Evolutionary conservation across 1,140 invertebrate species (phyloP), one percentile per base, ranked within the genome.

Genomic region (Hypsibius dujardini): DNA sequence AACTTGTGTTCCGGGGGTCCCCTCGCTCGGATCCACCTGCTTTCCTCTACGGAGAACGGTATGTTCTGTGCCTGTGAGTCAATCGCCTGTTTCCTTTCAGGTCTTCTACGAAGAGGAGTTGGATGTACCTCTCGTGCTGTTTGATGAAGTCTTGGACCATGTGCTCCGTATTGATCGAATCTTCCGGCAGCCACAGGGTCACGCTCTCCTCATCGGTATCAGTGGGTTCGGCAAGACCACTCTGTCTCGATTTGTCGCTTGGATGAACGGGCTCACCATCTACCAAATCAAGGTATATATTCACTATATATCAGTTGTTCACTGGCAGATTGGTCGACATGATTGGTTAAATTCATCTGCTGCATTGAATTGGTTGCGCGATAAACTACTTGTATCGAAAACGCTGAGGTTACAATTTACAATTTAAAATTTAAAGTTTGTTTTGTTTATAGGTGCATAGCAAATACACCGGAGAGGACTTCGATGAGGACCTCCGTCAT

Each of bases 31-130:
- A 28, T 28, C 28, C 28, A 28, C 28, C 28, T 28, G 28, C 28
- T 28, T 28, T 28, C 28, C 28, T 28, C 28, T 28, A 28, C 28
- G 28, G 28, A 28, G 28, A 28, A 28, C 28, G 28, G 28, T 28
- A 28, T 28, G 28, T 28, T 28, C 28, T 28, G 0, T 28, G 28
- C 28, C 28, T 28, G 28, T 28, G 28, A 28, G 28, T 28, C 28
- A 28, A 28, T 28, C 28, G 28, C 28, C 28, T 28, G 28, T 28
- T 28, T 28, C 28, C 28, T 28, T 28, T 28, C 28, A 28, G 28
- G 28, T 95, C n/a, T 99, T 99, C 82, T 98, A 98, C 77, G 96
- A 99, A 82, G 96, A 99, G 83, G 95, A 99, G 79, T 80, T 99
- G 47, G 96, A 99, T 81, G 95, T 99, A 2, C 94, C 90, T 0